These are phyloP conservation scores for Aphelenchoides besseyi DNA, from an alignment of 1,140 invertebrate genomes.

Conservation along the genomic window DNA sequence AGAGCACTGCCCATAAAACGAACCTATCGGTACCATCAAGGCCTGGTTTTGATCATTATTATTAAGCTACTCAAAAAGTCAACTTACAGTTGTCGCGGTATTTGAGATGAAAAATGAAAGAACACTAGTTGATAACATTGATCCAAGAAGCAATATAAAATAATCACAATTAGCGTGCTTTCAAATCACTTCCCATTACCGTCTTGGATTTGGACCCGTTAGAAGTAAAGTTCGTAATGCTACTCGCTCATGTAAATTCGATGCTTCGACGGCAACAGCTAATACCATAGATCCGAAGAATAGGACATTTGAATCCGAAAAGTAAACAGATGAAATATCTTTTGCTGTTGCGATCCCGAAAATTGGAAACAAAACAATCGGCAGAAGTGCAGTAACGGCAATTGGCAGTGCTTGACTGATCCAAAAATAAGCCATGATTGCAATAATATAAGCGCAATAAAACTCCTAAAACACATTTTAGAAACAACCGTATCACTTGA, in stretches of 20 bases:
- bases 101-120: conserved; percentile 65
- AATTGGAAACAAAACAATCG: conserved; percentile 63
- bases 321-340: conserved; percentile 60
- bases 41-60: too few species aligned
- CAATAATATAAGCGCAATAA: conserved; percentile 50
- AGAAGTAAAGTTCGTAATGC: conserved; percentile 70
- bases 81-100: conserved; percentile 67
- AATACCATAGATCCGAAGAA: conserved; percentile 73
- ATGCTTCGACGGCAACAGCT: conserved; percentile 79
- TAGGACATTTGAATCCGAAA: conserved; percentile 76
- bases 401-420: conserved; percentile 64
- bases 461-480: conserved; percentile 54
- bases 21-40: conserved; percentile 54
- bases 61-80: too few species aligned
- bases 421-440: conserved; percentile 61
- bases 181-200: conserved; percentile 21
- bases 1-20: too few species aligned
- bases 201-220: conserved; percentile 46
- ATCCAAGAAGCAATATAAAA: conserved; percentile 47
- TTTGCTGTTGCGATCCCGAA: conserved; percentile 58
- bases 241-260: conserved; percentile 77
- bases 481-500: neutral
- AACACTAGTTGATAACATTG: conserved; percentile 36
- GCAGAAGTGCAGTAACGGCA: conserved; percentile 64
- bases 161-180: neutral